Base-by-base conservation (phyloP, 2,797 vertebrate genomes). In the Arctocebus calabarensis region DNA sequence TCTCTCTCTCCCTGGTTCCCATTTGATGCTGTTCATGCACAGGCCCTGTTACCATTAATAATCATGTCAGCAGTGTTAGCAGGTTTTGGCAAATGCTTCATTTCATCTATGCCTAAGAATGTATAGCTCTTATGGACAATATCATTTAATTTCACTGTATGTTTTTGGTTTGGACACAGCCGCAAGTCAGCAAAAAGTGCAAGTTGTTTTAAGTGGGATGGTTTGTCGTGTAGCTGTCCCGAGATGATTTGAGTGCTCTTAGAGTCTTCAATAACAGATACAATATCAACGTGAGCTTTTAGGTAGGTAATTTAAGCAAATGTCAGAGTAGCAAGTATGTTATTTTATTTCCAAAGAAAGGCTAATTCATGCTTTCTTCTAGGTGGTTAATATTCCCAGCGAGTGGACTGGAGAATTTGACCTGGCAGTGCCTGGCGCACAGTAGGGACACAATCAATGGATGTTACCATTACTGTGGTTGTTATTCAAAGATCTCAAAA, bases 111-210 rank as follows among this genome's bases (percentile, higher is more conserved):
- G 90, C 95, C 96, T 88, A 10, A 88, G 96, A 91, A 90, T 6
- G 10, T 59, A 79, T 14, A 81, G 52, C 92, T 86, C 96, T 96
- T 96, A 97, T 94, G 68, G 84, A 40, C 93, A 25, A 45, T 34
- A 0, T 96, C 97, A 98, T 93, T 62, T 75, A 90, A 97, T 97
- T 98, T 97, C 78, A 94, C 94, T 95, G 88, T 94, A 62, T 25
- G 6, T 88, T 95, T 77, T 91, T 88, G 93, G 90, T 91, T 96
- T 85, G 84, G 92, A 84, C 83, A n/a, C 61, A n/a, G 48, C 96
- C 83, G 55, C 64, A 88, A 95, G 95, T 81, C 98, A 97, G 97
- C 97, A 94, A 73, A 87, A 96, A 94, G 87, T 40, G 57, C 74
- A 64, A 6, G 93, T 45, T 94, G 88, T 74, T 83, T 81, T 17